Conservation (phyloP, 2,113 vertebrate genomes). For the Desmodus rotundus region DNA sequence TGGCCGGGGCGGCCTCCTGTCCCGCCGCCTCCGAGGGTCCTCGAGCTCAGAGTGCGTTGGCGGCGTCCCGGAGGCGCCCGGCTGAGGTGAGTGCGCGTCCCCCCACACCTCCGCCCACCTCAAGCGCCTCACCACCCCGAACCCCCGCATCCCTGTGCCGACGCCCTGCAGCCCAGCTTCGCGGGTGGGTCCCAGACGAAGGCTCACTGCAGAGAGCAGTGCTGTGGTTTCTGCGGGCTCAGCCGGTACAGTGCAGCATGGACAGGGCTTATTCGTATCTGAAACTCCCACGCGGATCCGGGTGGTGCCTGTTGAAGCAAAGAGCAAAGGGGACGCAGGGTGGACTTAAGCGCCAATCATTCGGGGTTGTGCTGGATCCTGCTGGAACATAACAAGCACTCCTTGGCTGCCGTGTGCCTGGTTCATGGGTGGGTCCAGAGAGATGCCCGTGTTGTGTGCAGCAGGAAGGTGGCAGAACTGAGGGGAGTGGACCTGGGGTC, state of each 20-base stretch:
- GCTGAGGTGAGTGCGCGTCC: no score
- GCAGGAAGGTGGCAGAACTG: not conserved
- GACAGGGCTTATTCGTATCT: not conserved
- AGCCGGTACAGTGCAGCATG: not conserved
- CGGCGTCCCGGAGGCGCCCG: no score
- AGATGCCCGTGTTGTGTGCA: not conserved
- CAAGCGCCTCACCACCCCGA: no score
- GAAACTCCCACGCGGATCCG: not conserved
- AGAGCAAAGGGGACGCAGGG: not conserved
- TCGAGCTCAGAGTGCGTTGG: no score
- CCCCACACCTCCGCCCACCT: no score
- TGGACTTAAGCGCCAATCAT: not conserved
- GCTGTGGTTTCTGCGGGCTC: not conserved
- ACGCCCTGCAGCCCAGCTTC: no score
- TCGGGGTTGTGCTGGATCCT: not conserved
- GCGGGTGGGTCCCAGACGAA: no score
- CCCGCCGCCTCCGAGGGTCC: fast-evolving
- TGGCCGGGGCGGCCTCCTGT: no score
- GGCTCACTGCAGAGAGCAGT: no score
- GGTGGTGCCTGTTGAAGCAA: not conserved
- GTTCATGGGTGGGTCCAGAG: no score
- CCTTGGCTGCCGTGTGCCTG: not conserved
- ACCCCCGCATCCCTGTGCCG: no score
- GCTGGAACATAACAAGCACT: not conserved
- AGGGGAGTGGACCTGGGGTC: not conserved